Base-by-base conservation (phyloP, 2,113 vertebrate species). In the Caranx melampygus region DNA sequence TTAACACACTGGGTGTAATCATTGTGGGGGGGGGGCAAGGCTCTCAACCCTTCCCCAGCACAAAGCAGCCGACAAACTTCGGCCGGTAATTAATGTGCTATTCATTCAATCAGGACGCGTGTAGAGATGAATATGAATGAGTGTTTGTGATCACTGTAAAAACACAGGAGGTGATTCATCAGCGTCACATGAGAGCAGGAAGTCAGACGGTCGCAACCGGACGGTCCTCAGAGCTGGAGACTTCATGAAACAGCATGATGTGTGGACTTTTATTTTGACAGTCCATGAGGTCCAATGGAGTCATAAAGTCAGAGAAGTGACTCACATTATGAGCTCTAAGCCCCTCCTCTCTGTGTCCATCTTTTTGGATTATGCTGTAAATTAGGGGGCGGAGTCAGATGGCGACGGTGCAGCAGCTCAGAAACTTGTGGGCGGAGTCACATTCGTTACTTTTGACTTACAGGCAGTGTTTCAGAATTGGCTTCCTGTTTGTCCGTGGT, bases 1-100 rank as follows among this genome's bases (percentile, higher is more conserved):
- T 84, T 72, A 61, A 61, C 54, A 67, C 3, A 15, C 57, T n/a
- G 67, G 47, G 57, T 73, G 57, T 73, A 73, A 81, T 85, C 12
- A 73, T 63, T 69, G 33, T 62, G 40, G 40, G 49, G 74, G 52
- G 14, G 52, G 14, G 51, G 64, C 31, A 0, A 10, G 37, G 44
- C 45, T 54, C 54, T 55, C 6, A 14, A 67, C 58, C 77, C 5
- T 26, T 26, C 5, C 2, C 1, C 21, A 13, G 40, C 21, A 59
- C 7, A 4, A 20, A 71, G 37, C 58, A 11, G 40, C 54, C 40
- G n/a, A 66, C 65, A 65, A 51, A 51, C 14, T 37, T 35, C 2
- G 1, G 20, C 6, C 5, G 3, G 62, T 62, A 52, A 72, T 77
- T 68, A 68, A 81, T 77, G 42, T 42, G 5, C 6, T 34, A 21